phyloP scores from a whole-genome alignment of 2,888 invertebrate species.

The Synanthedon andrenaeformis region DNA sequence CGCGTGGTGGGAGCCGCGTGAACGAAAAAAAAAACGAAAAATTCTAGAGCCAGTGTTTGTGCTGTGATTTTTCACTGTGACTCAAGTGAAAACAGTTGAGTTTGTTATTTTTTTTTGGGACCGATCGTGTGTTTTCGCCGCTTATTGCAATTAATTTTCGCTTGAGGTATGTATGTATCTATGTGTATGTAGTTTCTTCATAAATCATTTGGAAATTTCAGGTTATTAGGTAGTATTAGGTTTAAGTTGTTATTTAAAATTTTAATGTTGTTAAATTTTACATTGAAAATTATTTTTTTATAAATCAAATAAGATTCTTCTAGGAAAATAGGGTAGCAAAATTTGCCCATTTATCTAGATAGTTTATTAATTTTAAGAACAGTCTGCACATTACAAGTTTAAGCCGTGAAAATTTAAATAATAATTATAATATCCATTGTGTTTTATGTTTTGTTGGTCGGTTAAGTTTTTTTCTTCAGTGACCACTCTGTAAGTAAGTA shows the following conservation, averaged over 20 bases:
- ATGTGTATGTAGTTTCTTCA: slow-evolving; percentile 1
- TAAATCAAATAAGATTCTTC: not conserved
- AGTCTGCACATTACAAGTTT: too few relatives aligned
- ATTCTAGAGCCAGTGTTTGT: slow-evolving; percentile 11
- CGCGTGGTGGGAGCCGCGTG: slow-evolving; percentile 19
- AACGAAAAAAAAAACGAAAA: slow-evolving; percentile 12
- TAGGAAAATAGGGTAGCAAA: not conserved
- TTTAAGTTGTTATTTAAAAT: too few relatives aligned
- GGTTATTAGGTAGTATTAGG: not conserved
- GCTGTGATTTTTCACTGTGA: slow-evolving; percentile 13
- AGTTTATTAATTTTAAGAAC: too few relatives aligned
- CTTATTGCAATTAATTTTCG: slow-evolving; percentile 7
- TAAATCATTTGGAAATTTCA: slow-evolving; percentile 3
- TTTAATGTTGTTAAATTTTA: too few relatives aligned
- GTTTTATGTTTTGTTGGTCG: not conserved
- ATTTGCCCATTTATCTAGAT: too few relatives aligned
- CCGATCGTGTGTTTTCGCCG: slow-evolving; percentile 11
- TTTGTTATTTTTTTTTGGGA: not conserved
- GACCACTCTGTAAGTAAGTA: not conserved
- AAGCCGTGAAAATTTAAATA: too few relatives aligned
- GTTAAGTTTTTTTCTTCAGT: not conserved
- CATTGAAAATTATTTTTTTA: not conserved
- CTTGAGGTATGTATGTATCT: slow-evolving; percentile 12
- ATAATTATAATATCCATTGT: too few relatives aligned
- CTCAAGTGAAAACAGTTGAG: slow-evolving; percentile 7